phyloP scores from a whole-genome alignment of 2,888 invertebrate genomes.

The Callyntrura guangdongensis region DNA sequence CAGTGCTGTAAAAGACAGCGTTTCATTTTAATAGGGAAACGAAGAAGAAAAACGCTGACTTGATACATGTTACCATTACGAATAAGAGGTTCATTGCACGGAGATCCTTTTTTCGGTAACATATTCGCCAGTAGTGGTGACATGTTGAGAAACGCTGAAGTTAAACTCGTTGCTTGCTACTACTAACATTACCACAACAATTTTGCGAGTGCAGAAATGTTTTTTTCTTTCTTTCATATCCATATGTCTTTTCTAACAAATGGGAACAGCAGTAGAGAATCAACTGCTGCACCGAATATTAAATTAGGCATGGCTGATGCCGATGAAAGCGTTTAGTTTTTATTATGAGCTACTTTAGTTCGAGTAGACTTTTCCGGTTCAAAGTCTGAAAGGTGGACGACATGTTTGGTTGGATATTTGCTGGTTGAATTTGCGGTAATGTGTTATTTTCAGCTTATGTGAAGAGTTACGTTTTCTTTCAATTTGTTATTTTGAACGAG shows the following conservation, averaged over 20 bases:
- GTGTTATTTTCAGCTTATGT: no score
- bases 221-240: no score
- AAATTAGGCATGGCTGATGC: slow-evolving; percentile 37
- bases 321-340: slow-evolving; percentile 7
- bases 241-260: not conserved
- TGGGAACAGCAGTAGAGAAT: not conserved
- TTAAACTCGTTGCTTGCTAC: not conserved
- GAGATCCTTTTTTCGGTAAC: not conserved
- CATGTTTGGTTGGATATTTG: no score
- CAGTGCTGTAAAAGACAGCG: no score
- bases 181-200: not conserved
- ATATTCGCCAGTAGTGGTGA: slow-evolving; percentile 4
- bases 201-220: no score
- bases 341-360: not conserved
- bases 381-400: not conserved
- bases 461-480: no score
- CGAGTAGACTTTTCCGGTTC: not conserved
- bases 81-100: slow-evolving; percentile 57
- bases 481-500: no score
- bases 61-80: slow-evolving; percentile 23
- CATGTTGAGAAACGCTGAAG: slow-evolving; percentile 19
- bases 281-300: not conserved
- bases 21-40: no score
- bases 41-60: no score
- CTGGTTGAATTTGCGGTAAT: no score